Evolutionary conservation across 2,797 vertebrate genomes (phyloP).

Genomic region (Cryptoblepharus egeriae): DNA sequence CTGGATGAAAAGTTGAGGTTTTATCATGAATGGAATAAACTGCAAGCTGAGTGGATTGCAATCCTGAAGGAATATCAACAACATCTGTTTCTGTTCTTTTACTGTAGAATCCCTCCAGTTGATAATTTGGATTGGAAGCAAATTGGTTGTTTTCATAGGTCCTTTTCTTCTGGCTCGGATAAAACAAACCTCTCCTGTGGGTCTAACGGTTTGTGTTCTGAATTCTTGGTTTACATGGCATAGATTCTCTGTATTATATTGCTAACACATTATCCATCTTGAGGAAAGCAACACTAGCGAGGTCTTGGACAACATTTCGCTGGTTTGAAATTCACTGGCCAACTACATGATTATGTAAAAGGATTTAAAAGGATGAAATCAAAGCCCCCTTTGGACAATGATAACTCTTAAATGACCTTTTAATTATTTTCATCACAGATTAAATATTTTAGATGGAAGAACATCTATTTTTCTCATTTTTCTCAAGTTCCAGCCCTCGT

Average conservation of each 20-base stretch:
- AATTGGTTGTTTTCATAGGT: conserved; percentile 75
- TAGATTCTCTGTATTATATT: conserved; percentile 64
- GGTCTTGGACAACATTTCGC: conserved; percentile 56
- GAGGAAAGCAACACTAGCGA: conserved; percentile 55
- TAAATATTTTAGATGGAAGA: background rate
- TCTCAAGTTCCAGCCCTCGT: background rate
- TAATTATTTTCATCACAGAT: background rate
- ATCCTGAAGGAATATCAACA: conserved; percentile 58
- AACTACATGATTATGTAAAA: conserved; percentile 43
- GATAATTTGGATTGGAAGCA: conserved; percentile 74
- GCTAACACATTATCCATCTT: conserved; percentile 70
- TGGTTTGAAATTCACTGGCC: conserved; percentile 45
- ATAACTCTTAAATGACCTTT: background rate
- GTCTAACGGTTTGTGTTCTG: conserved; percentile 69
- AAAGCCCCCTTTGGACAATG: conserved; percentile 9
- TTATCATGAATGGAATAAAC: conserved; percentile 67
- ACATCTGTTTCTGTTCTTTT: conserved; percentile 78
- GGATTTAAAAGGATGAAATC: conserved; percentile 45
- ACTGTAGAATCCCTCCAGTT: conserved; percentile 73
- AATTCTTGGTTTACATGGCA: conserved; percentile 72
- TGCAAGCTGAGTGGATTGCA: conserved; percentile 63
- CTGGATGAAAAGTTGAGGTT: conserved; percentile 62
- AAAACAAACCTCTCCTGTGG: conserved; percentile 76
- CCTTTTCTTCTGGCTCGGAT: conserved; percentile 70
- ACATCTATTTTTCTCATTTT: background rate